Base-by-base conservation (phyloP, 2,113 vertebrate genomes). In the Ivindomyrus marchei region DNA sequence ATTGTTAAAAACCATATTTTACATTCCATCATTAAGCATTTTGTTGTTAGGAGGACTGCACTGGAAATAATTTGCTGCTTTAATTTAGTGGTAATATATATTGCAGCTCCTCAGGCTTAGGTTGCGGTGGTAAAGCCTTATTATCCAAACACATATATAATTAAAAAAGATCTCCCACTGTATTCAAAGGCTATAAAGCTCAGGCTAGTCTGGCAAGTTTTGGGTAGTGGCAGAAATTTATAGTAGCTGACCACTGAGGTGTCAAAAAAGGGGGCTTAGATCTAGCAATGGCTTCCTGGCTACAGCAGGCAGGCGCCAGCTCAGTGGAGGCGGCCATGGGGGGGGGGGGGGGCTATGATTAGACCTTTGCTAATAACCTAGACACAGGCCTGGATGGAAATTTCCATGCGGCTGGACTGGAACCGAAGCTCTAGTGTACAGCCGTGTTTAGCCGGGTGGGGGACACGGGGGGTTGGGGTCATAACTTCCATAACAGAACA, bases 51-150 rank as follows among this genome's bases (percentile, higher is more conserved):
- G 27, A 53, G 47, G 27, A 21, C 8, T 66, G 45, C 47, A 42
- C 31, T 80, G 31, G 70, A 46, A 80, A 89, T 89, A 31, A 80
- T 80, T 42, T 24, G 87, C 62, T 36, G 13, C 39, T 66, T 74
- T 27, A 66, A 88, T 50, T 70, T 88, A 85, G 27, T 42, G 74
- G 62, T 62, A 85, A 83, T 42, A 66, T 90, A 87, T 31, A 56
- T 80, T 5, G 4, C 36, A 19, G 70, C 70, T 39, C 70, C 70
- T 15, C 36, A 8, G 74, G 36, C 4, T 80, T 42, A 80, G 11
- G 4, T 19, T 80, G 36, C 15, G 6, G 70, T 17, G 70, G 70
- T 36, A 77, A 39, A 77, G 31, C 74, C 74, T 7, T 80, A 80
- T 80, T 42, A 80, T 80, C 10, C 84, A 47, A 45, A 86, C 84